Conservation (phyloP, 2,888 invertebrate genomes). For the Orchesella flavescens region DNA sequence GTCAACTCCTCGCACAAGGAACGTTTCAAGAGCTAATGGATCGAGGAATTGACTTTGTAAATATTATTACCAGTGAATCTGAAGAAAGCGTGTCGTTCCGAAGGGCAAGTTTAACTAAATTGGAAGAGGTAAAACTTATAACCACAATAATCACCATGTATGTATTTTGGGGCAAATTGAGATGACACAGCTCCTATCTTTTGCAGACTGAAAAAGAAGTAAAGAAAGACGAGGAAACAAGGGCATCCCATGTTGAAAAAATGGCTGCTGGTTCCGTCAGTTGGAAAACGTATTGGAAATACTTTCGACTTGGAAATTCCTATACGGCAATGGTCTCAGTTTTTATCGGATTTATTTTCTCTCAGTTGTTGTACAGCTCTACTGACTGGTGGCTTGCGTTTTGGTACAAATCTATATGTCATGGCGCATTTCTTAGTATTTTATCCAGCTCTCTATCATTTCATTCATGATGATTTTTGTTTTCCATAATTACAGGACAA, state of each 20-base stretch:
- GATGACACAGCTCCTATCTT: neutral
- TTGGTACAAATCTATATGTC: constrained; percentile 59
- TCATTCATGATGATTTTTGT: neutral
- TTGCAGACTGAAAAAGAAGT: constrained; percentile 51
- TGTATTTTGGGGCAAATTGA: too few species aligned
- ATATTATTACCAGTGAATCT: constrained; percentile 59
- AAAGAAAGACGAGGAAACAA: constrained; percentile 59
- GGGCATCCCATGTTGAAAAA: constrained; percentile 64
- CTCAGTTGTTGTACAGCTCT: constrained; percentile 60
- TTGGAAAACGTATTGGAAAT: constrained; percentile 75
- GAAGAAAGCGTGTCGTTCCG: constrained; percentile 50
- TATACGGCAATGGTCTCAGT: constrained; percentile 47
- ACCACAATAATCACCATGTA: too few species aligned
- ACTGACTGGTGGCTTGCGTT: constrained; percentile 68
- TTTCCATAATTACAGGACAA: constrained; percentile 39
- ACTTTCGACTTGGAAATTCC: constrained; percentile 69
- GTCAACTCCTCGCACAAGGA: constrained; percentile 62
- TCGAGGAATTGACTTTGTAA: constrained; percentile 62
- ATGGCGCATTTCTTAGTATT: too few species aligned
- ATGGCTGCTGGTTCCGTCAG: constrained; percentile 70
- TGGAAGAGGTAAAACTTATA: constrained; percentile 46
- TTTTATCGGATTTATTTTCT: constrained; percentile 58
- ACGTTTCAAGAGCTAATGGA: constrained; percentile 57
- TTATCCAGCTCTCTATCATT: neutral
- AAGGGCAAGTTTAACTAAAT: constrained; percentile 54